phyloP scores from a whole-genome alignment of 2,113 vertebrate genomes.

The Circaetus gallicus region DNA sequence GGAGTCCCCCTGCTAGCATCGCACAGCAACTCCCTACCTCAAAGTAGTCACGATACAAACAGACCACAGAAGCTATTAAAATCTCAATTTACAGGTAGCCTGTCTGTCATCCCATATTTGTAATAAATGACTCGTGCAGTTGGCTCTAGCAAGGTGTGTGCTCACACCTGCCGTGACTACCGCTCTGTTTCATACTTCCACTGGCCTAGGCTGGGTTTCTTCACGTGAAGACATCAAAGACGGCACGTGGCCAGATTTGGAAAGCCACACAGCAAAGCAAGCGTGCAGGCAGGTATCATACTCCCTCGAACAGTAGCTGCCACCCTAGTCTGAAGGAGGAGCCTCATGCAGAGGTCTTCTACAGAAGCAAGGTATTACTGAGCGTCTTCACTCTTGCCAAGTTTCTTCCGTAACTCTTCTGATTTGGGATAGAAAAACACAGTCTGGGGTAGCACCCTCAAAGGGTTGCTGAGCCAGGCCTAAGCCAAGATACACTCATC shows the following conservation, averaged over 20 bases:
- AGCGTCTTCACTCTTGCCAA: not conserved
- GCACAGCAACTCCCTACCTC: not conserved
- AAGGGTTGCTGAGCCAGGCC: not conserved
- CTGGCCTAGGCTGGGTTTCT: not conserved
- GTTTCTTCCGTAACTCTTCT: not conserved
- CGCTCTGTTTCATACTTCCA: not conserved
- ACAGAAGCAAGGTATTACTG: not conserved
- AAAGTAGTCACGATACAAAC: not conserved
- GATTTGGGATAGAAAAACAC: not conserved
- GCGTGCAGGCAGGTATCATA: accelerated
- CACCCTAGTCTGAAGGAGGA: not conserved
- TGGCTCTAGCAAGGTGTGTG: not conserved
- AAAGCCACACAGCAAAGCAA: not conserved
- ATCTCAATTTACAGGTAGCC: not conserved
- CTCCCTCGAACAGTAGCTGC: not conserved
- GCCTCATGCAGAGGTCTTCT: not conserved
- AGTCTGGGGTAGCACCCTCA: not conserved
- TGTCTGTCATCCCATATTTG: not conserved
- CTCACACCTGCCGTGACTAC: not conserved
- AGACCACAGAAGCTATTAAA: too few relatives aligned
- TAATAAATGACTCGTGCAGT: not conserved
- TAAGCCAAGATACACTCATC: not conserved
- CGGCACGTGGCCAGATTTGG: not conserved
- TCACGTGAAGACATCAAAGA: not conserved
- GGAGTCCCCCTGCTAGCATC: too few relatives aligned